Conservation (phyloP, 1,140 invertebrate species). For the Drosophila nannoptera region DNA sequence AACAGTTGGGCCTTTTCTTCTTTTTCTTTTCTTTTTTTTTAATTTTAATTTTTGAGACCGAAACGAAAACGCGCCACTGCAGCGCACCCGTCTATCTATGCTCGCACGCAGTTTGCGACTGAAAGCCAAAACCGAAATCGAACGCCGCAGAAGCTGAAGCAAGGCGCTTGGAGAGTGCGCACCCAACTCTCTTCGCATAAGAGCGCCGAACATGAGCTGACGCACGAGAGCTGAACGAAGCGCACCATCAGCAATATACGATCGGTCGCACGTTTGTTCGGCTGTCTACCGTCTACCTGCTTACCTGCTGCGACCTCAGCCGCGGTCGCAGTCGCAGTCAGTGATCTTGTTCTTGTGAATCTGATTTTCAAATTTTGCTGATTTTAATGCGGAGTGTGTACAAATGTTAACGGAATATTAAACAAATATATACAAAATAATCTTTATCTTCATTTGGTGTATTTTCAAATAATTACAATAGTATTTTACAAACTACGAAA, state of each 20-base stretch:
- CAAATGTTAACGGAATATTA: background rate
- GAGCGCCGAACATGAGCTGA: background rate
- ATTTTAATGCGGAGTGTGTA: background rate
- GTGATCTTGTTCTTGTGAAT: too few species aligned
- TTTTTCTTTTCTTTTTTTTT: background rate
- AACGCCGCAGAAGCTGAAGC: slow-evolving; percentile 30
- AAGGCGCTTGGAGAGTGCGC: slow-evolving; percentile 42
- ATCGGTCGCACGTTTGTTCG: slow-evolving; percentile 9
- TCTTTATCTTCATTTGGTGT: background rate
- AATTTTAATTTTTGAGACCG: slow-evolving; percentile 24
- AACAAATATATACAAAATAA: background rate
- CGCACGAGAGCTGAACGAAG: slow-evolving; percentile 4
- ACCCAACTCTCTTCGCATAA: slow-evolving; percentile 33
- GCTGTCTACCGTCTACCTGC: slow-evolving; percentile 34
- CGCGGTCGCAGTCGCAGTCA: too few species aligned
- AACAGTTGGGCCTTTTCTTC: slow-evolving; percentile 13
- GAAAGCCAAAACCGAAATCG: slow-evolving; percentile 44
- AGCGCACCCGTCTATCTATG: slow-evolving; percentile 62
- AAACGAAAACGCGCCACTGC: slow-evolving; percentile 28
- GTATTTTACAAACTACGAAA: background rate
- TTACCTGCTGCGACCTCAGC: slow-evolving; percentile 9
- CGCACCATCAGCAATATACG: slow-evolving; percentile 4
- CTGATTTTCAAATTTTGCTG: too few species aligned
- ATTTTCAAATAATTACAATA: background rate
- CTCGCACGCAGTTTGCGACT: slow-evolving; percentile 70